Percentiles rank a stretch among this genome's conserved stretches.
phyloP scores from a whole-genome alignment of 2,797 vertebrate genomes.

The Melanogrammus aeglefinus region DNA sequence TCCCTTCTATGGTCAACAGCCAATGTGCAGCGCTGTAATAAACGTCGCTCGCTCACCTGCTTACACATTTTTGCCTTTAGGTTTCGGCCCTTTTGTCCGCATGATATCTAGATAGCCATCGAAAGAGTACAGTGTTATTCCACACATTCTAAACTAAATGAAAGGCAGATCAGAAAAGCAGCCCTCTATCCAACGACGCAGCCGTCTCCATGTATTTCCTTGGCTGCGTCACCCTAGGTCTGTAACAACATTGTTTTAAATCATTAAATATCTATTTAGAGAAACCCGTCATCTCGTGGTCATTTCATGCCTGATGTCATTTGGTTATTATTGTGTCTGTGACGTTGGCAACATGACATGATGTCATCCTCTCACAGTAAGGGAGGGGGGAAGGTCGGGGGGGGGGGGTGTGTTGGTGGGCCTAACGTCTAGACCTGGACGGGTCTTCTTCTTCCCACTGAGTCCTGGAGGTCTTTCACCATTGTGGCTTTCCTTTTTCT shows the following conservation, averaged over 20 bases:
- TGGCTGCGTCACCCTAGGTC: conserved; percentile 24
- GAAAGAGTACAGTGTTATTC: conserved; percentile 1
- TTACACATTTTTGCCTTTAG: conserved; percentile 33
- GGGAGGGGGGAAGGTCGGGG: conserved; percentile 12
- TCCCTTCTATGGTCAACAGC: conserved; percentile 29
- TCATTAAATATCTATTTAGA: conserved; percentile 75
- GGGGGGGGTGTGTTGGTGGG: conserved; percentile 13
- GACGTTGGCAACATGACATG: background rate
- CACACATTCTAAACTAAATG: conserved; percentile 36
- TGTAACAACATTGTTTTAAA: conserved; percentile 60
- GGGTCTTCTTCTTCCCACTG: background rate
- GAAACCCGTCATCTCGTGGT: conserved; percentile 53
- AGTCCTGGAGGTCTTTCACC: background rate
- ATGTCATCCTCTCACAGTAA: background rate
- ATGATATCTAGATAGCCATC: conserved; percentile 35
- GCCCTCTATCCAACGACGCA: conserved; percentile 26
- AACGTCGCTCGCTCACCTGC: conserved; percentile 40
- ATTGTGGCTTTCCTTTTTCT: conserved; percentile 24
- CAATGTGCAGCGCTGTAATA: conserved; percentile 42
- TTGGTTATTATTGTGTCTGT: background rate
- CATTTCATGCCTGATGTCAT: conserved; percentile 49
- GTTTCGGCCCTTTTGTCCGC: conserved; percentile 19
- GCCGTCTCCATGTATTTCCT: conserved; percentile 26
- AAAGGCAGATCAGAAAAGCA: conserved; percentile 27
- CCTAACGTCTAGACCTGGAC: background rate